Evolutionary conservation across 2,113 vertebrate species (phyloP).

Genomic region (Columba janthina): DNA sequence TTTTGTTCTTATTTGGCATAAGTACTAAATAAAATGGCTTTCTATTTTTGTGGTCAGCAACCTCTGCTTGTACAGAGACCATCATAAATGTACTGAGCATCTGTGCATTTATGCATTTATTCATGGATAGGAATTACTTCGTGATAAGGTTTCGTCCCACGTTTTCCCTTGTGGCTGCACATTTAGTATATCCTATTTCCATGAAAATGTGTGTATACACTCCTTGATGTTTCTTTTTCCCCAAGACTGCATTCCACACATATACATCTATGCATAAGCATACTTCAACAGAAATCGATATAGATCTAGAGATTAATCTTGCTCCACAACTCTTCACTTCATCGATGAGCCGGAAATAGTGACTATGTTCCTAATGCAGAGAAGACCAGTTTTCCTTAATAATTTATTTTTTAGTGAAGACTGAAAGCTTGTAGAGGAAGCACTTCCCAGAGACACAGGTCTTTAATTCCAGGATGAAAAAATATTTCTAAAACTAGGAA

Average conservation of each 20-base stretch:
- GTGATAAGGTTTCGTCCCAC: not conserved
- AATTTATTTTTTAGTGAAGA: not conserved
- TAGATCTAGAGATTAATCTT: not conserved
- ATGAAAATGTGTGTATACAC: not conserved
- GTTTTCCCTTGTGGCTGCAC: not conserved
- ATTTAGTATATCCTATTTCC: not conserved
- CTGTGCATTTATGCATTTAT: not conserved
- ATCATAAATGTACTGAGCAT: not conserved
- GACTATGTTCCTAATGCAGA: not conserved
- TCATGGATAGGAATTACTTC: not conserved
- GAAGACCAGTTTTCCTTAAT: not conserved
- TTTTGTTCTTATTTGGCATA: not conserved
- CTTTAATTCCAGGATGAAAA: not conserved
- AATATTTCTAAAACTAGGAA: not conserved
- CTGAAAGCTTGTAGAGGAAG: not conserved
- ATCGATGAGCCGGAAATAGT: not conserved
- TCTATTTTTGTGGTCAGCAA: not conserved
- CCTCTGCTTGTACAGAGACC: fast-evolving
- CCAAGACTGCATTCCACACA: not conserved
- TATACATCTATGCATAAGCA: not conserved
- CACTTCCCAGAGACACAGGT: not conserved
- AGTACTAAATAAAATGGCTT: not conserved
- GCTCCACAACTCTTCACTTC: not conserved
- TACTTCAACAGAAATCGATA: not conserved
- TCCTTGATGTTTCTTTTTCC: not conserved